A percentile compares a stretch with the other conserved stretches of the same genome.
phyloP scores from a whole-genome alignment of 2,888 invertebrate genomes.

The Chalcosyrphus nemorum region DNA sequence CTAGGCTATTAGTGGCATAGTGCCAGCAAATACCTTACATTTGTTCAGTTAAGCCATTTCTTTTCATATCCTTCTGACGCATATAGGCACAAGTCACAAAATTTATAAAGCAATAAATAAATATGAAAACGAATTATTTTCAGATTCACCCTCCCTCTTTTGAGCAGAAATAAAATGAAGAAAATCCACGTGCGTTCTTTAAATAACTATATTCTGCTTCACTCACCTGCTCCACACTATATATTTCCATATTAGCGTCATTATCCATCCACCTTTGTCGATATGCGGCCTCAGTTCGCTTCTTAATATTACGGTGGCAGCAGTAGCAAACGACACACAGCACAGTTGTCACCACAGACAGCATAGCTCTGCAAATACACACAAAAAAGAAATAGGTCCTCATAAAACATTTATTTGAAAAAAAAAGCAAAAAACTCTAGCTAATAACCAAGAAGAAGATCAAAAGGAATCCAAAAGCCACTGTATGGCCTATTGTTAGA shows the following conservation, averaged over 20 bases:
- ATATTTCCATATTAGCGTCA: conserved; percentile 82
- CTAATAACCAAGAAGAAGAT: conserved; percentile 23
- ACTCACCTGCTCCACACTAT: conserved; percentile 82
- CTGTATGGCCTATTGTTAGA: not conserved
- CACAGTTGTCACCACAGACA: conserved; percentile 89
- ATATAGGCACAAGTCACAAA: not conserved
- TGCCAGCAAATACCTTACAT: no score
- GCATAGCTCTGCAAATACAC: conserved; percentile 86
- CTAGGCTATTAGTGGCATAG: no score
- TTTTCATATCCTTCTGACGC: no score
- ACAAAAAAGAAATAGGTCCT: not conserved
- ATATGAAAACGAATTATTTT: not conserved
- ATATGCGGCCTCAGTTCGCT: conserved; percentile 81
- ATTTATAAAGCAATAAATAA: not conserved
- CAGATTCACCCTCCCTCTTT: not conserved
- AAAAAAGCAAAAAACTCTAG: conserved; percentile 26
- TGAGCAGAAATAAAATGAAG: conserved; percentile 19
- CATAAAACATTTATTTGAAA: conserved; percentile 60
- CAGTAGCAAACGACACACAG: conserved; percentile 90
- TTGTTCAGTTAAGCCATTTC: no score
- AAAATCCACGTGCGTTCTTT: conserved; percentile 4
- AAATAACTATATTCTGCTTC: conserved; percentile 5
- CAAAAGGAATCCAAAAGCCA: conserved; percentile 53
- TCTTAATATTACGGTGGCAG: conserved; percentile 83
- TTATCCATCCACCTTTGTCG: conserved; percentile 81